Base-by-base conservation (phyloP, 2,797 vertebrate species). In the Stomatorhinus walkeri region DNA sequence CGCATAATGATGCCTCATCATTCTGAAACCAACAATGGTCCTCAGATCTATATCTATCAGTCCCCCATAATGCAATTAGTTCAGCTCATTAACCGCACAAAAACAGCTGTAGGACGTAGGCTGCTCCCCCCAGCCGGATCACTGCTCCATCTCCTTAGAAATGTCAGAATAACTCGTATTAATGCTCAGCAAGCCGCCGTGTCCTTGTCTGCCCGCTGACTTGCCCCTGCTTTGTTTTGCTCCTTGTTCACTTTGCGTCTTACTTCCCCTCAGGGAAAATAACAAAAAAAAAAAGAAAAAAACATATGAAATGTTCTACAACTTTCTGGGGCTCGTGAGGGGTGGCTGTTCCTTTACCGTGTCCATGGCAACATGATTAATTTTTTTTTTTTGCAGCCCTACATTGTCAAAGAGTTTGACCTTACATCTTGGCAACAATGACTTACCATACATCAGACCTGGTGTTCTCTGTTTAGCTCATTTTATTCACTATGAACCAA, bases 31-130 rank as follows among this genome's bases (percentile, higher is more conserved):
- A 43, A 81, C 76, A 81, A 81, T 81, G 40, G 40, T 46, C 40
- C 40, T 81, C 76, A 81, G 76, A 81, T 81, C 76, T 81, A 81
- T 81, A 81, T 46, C 76, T 81, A 46, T 81, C 76, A 81, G 76
- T 81, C 19, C 19, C 8, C 40, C 40, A 46, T 81, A 81, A 81
- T 81, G 76, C 76, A 81, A 81, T 81, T 81, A 81, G 40, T 46
- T 46, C 76, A 81, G 76, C 76, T 46, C 40, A 81, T 81, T 81
- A 81, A 22, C 6, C 3, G 36, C 76, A 81, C 8, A 81, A 46
- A 81, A 46, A 81, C 76, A 81, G 40, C 76, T 81, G 76, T 43
- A 46, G 76, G 76, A 81, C 40, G 76, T 81, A 81, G 40, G 76
- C 0, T 81, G 76, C 36, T 6, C 16, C 76, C 28, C 40, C 14